Conservation (phyloP, 2,113 vertebrate species). For the Otolemur garnettii region DNA sequence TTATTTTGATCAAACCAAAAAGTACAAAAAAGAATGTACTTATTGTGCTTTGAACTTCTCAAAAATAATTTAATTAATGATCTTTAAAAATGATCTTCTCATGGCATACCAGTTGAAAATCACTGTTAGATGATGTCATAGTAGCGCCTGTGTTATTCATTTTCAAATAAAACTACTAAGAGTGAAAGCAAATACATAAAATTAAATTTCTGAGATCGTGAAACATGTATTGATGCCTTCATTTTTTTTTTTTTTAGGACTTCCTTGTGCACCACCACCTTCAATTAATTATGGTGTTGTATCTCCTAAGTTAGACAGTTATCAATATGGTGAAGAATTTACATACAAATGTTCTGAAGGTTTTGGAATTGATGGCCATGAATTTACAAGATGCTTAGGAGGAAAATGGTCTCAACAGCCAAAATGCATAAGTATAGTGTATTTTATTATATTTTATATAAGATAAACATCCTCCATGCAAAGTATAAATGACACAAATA, state of each 20-base stretch:
- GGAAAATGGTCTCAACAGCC: constrained; percentile 63
- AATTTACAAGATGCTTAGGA: constrained; percentile 50
- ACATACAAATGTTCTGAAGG: constrained; percentile 26
- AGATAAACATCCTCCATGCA: not conserved
- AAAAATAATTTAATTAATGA: too few species aligned
- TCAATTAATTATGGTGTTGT: not conserved
- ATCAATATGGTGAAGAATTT: constrained; percentile 40
- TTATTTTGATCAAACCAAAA: too few species aligned
- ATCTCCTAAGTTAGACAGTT: not conserved
- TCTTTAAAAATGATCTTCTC: too few species aligned
- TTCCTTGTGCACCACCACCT: constrained; percentile 60
- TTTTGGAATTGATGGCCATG: constrained; percentile 52
- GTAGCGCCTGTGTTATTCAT: not conserved
- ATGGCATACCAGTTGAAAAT: too few species aligned
- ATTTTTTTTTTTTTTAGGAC: constrained; percentile 17
- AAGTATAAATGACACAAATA: not conserved
- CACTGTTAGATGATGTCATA: not conserved
- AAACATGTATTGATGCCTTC: not conserved
- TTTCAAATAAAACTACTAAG: not conserved
- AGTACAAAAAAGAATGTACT: too few species aligned
- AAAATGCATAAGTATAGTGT: constrained; percentile 69
- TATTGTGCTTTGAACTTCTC: too few species aligned
- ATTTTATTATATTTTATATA: not conserved
- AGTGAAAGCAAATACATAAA: not conserved
- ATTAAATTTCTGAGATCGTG: not conserved